phyloP scores from a whole-genome alignment of 2,113 vertebrate species.

The Ranitomeya imitator region DNA sequence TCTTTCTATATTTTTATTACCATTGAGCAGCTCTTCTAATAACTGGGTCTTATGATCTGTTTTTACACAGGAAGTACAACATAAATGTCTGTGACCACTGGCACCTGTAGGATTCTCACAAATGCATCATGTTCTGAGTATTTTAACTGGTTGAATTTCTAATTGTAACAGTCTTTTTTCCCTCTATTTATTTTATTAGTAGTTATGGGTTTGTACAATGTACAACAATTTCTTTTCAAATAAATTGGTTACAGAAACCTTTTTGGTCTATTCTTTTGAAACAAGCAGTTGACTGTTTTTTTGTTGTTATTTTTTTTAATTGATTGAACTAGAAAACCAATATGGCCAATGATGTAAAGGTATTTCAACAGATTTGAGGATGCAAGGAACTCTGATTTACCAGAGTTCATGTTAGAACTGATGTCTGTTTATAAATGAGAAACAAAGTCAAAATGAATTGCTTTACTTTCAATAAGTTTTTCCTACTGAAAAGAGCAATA shows the following conservation, averaged over 20 bases:
- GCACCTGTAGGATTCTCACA: slow-evolving; percentile 23
- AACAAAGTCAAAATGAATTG: no score
- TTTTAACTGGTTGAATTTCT: slow-evolving; percentile 13
- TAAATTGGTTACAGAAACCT: slow-evolving; percentile 63
- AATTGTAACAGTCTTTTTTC: slow-evolving; percentile 27
- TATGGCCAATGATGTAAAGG: no score
- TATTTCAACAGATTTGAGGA: no score
- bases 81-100: slow-evolving; percentile 5
- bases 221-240: slow-evolving; percentile 85
- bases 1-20: slow-evolving; percentile 4
- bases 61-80: slow-evolving; percentile 6
- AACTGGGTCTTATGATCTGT: slow-evolving; percentile 5
- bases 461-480: no score
- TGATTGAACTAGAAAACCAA: no score
- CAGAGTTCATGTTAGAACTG: no score
- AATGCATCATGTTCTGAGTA: slow-evolving; percentile 24
- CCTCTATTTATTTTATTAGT: slow-evolving; percentile 96
- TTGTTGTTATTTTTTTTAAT: no score
- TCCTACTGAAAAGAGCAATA: no score
- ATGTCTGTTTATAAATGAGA: no score
- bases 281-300: neutral
- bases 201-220: slow-evolving; percentile 95
- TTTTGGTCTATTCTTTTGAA: neutral
- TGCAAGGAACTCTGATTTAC: no score
- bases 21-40: slow-evolving; percentile 2